Percentiles rank a stretch among this genome's conserved stretches.
Conservation (phyloP, 30 jellyfish, hydroid and myxozoan genomes). For the Cassiopea xamachana region DNA sequence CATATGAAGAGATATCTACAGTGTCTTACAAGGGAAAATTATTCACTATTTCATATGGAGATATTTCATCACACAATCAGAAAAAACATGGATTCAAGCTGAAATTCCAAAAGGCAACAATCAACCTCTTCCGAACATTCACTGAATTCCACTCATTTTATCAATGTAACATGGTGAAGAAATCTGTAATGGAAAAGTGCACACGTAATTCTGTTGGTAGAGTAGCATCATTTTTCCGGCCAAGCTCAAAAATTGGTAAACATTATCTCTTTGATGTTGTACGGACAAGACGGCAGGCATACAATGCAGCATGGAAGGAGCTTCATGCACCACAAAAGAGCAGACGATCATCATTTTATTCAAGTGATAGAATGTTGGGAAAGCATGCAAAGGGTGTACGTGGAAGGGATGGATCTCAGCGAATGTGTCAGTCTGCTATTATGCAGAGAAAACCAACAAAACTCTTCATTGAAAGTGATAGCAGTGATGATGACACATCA, state of each 20-base stretch:
- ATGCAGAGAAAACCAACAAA: conserved; percentile 70
- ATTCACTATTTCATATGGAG: conserved; percentile 94
- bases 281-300: conserved; percentile 94
- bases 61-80: conserved; percentile 72
- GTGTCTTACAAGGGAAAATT: conserved; percentile 97
- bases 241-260: conserved; percentile 72
- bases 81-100: conserved; percentile 82
- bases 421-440: conserved; percentile 66
- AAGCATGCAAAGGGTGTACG: conserved; percentile 26
- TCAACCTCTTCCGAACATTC: conserved; percentile 92
- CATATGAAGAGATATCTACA: conserved; percentile 96
- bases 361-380: conserved; percentile 88
- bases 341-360: conserved; percentile 87
- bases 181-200: conserved; percentile 96
- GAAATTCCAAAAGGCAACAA: conserved; percentile 82
- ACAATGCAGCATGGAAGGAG: conserved; percentile 97
- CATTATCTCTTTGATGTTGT: conserved; percentile 92
- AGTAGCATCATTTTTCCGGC: conserved; percentile 82
- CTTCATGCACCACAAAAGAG: conserved; percentile 87
- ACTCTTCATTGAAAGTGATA: conserved; percentile 42
- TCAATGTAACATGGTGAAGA: conserved; percentile 95
- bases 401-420: conserved; percentile 13
- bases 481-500: conserved; percentile 48
- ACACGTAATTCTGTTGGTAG: conserved; percentile 91
- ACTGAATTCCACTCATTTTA: conserved; percentile 97